Conservation (phyloP, 1,140 invertebrate species). For the Probaryconus sp. region DNA sequence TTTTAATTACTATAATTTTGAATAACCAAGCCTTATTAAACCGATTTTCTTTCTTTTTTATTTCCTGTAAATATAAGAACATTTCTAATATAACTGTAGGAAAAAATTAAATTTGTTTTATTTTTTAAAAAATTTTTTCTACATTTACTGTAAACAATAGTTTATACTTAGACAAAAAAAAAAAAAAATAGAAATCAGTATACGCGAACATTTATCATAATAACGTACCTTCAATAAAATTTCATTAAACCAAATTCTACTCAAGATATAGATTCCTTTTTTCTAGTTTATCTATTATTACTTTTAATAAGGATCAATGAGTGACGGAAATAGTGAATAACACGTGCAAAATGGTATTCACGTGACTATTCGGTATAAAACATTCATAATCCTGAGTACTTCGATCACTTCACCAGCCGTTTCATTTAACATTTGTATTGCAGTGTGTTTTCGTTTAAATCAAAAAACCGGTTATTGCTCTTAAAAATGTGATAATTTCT, state of each 20-base stretch:
- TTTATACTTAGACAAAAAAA: too few relatives aligned
- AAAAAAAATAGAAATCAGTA: too few relatives aligned
- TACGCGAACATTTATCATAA: not conserved
- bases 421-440: not conserved
- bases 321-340: constrained; percentile 12
- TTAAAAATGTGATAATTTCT: too few relatives aligned
- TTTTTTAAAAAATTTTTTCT: too few relatives aligned
- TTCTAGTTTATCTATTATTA: constrained; percentile 60
- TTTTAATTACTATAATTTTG: too few relatives aligned
- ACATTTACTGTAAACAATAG: too few relatives aligned
- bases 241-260: constrained; percentile 35
- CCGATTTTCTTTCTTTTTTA: too few relatives aligned
- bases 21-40: too few relatives aligned
- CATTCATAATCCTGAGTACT: constrained; percentile 45
- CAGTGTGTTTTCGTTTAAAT: not conserved
- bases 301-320: constrained; percentile 63
- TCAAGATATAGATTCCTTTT: constrained; percentile 28
- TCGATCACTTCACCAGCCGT: not conserved
- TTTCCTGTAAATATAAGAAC: too few relatives aligned
- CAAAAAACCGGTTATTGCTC: too few relatives aligned
- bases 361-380: constrained; percentile 53
- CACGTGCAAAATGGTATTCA: not conserved
- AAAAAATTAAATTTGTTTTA: too few relatives aligned
- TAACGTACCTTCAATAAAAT: constrained; percentile 41
- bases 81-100: too few relatives aligned